Conservation (phyloP, 2,113 vertebrate species). For the Nibea albiflora region DNA sequence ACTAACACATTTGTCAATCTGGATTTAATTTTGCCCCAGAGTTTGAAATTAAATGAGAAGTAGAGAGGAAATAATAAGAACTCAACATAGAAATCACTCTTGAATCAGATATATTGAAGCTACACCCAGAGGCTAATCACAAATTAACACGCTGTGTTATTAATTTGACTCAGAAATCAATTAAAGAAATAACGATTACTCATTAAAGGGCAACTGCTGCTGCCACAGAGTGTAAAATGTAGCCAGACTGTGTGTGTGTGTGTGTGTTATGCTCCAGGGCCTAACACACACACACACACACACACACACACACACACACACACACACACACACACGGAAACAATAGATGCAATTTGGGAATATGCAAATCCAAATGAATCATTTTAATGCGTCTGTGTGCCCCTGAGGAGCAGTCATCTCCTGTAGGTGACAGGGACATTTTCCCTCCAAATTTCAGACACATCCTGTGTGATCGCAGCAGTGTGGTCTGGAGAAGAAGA, state of each 20-base stretch:
- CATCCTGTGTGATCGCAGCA: constrained; percentile 14
- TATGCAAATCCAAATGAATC: constrained; percentile 63
- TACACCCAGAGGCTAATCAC: constrained; percentile 52
- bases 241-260: constrained; percentile 9
- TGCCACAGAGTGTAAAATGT: constrained; percentile 30
- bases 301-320: constrained; percentile 1
- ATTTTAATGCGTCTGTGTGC: constrained; percentile 39
- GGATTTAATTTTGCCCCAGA: constrained; percentile 50
- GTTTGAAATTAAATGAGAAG: constrained; percentile 38
- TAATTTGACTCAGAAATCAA: constrained; percentile 73
- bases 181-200: constrained; percentile 63
- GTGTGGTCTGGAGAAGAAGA: constrained; percentile 22
- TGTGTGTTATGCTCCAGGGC: constrained; percentile 20
- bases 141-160: constrained; percentile 58
- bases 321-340: constrained; percentile 19
- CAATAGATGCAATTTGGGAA: constrained; percentile 30
- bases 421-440: constrained; percentile 45
- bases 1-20: constrained; percentile 31
- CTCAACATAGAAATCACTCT: constrained; percentile 40
- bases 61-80: constrained; percentile 34
- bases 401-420: constrained; percentile 49
- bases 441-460: constrained; percentile 19
- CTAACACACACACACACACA: constrained; percentile 4
- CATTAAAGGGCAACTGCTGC: constrained; percentile 55
- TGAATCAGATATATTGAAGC: constrained; percentile 41